Conservation (phyloP, 2,113 vertebrate species). For the Dicentrarchus labrax region DNA sequence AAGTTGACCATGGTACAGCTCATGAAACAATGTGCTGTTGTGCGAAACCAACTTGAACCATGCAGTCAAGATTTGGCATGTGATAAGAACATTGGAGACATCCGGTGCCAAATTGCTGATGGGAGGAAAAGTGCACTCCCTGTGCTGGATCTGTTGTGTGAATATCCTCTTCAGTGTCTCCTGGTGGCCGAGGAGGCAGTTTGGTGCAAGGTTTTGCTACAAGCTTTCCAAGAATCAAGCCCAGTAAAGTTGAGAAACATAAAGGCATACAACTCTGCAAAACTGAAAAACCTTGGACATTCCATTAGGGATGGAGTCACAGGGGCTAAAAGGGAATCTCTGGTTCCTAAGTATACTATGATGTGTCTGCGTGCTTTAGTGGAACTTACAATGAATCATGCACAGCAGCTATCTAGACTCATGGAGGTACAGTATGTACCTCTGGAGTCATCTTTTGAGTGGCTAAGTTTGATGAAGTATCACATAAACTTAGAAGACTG, state of each 20-base stretch:
- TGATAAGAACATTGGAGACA: not conserved
- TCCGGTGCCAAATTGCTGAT: not conserved
- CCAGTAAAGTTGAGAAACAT: constrained; percentile 46
- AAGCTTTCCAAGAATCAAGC: constrained; percentile 59
- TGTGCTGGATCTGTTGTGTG: constrained; percentile 69
- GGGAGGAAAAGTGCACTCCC: not conserved
- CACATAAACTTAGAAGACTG: constrained; percentile 60
- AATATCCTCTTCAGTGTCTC: constrained; percentile 88
- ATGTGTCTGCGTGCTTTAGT: constrained; percentile 74
- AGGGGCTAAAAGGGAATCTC: constrained; percentile 15
- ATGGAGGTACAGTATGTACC: constrained; percentile 61
- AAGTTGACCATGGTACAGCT: constrained; percentile 71
- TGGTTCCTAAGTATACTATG: constrained; percentile 54
- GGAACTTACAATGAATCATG: constrained; percentile 82
- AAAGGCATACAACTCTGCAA: constrained; percentile 61
- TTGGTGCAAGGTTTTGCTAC: constrained; percentile 80
- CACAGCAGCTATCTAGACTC: constrained; percentile 77
- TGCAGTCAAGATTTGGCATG: constrained; percentile 5
- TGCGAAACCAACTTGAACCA: constrained; percentile 44
- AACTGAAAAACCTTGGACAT: constrained; percentile 69
- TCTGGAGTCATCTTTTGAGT: constrained; percentile 85
- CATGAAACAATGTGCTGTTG: constrained; percentile 76
- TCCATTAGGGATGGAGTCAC: constrained; percentile 47
- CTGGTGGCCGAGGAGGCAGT: constrained; percentile 86
- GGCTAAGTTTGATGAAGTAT: constrained; percentile 89